Conservation (phyloP, 2,113 vertebrate genomes). For the Stigmatopora nigra region DNA sequence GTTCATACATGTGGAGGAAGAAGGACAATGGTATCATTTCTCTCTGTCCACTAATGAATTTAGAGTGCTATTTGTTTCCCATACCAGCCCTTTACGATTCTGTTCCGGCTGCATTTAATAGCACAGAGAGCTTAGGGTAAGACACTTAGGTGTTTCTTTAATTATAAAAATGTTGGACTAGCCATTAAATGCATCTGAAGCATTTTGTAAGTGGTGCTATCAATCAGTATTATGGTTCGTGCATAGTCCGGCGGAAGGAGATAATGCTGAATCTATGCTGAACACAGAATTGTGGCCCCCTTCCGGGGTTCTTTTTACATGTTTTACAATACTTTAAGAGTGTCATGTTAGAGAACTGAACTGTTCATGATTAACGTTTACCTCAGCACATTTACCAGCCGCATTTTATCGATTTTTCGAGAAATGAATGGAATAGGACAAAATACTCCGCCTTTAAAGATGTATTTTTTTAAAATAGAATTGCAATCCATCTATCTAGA, state of each 20-base stretch:
- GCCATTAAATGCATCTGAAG: conserved; percentile 55
- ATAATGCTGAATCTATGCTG: conserved; percentile 23
- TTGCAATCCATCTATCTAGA: background rate
- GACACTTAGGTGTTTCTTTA: conserved; percentile 44
- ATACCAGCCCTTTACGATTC: conserved; percentile 39
- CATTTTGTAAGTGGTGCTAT: conserved; percentile 51
- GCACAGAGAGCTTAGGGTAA: conserved; percentile 24
- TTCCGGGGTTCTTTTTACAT: conserved; percentile 13
- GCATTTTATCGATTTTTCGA: background rate
- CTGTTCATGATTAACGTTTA: background rate
- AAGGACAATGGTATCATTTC: background rate
- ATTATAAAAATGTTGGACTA: conserved; percentile 55
- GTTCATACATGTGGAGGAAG: background rate
- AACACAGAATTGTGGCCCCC: conserved; percentile 30
- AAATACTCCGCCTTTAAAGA: background rate
- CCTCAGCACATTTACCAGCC: background rate
- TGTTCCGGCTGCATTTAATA: conserved; percentile 38
- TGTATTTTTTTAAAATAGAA: background rate
- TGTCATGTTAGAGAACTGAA: background rate
- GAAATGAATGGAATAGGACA: background rate
- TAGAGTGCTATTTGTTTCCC: conserved; percentile 19
- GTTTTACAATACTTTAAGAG: too few species aligned
- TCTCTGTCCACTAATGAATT: conserved; percentile 23
- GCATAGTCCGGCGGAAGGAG: conserved; percentile 22
- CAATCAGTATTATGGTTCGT: conserved; percentile 53